Evolutionary conservation across 2,888 invertebrate species (phyloP).

Genomic region (Cheilosia grossa): DNA sequence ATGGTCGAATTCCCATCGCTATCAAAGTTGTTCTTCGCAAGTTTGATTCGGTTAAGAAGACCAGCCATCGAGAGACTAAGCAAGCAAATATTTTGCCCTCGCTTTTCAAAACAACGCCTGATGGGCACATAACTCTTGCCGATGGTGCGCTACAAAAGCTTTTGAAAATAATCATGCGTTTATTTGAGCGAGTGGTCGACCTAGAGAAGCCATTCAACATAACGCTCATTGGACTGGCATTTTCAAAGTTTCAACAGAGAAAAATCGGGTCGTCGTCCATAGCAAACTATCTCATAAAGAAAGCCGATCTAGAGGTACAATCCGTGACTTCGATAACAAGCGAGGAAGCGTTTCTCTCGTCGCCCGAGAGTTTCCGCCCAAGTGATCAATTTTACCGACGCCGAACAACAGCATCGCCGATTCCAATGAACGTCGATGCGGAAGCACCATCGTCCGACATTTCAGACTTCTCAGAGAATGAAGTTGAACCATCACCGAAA

Average conservation of each 20-base stretch:
- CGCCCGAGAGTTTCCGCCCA: slow-evolving; percentile 81
- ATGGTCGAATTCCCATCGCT: slow-evolving; percentile 90
- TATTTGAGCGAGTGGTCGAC: slow-evolving; percentile 90
- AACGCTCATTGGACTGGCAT: slow-evolving; percentile 91
- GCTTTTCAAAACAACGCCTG: slow-evolving; percentile 84
- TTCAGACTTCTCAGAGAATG: slow-evolving; percentile 87
- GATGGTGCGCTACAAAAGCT: slow-evolving; percentile 87
- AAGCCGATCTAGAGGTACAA: slow-evolving; percentile 89
- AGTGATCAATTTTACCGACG: slow-evolving; percentile 82
- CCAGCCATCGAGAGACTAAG: slow-evolving; percentile 89
- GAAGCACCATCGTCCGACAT: slow-evolving; percentile 82
- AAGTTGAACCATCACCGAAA: slow-evolving; percentile 90
- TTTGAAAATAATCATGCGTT: slow-evolving; percentile 88
- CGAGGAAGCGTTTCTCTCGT: slow-evolving; percentile 81
- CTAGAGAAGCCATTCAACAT: slow-evolving; percentile 90
- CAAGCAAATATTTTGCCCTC: slow-evolving; percentile 89
- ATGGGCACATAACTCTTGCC: slow-evolving; percentile 82
- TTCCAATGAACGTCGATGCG: slow-evolving; percentile 81
- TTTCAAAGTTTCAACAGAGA: slow-evolving; percentile 90
- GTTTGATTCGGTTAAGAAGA: slow-evolving; percentile 87
- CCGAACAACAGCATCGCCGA: slow-evolving; percentile 81
- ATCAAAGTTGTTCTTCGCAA: slow-evolving; percentile 90
- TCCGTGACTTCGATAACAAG: slow-evolving; percentile 87
- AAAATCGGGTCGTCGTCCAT: slow-evolving; percentile 89
- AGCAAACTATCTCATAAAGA: slow-evolving; percentile 89